Evolutionary conservation across 2,113 vertebrate genomes (phyloP).

Genomic region (Pygoscelis adeliae): DNA sequence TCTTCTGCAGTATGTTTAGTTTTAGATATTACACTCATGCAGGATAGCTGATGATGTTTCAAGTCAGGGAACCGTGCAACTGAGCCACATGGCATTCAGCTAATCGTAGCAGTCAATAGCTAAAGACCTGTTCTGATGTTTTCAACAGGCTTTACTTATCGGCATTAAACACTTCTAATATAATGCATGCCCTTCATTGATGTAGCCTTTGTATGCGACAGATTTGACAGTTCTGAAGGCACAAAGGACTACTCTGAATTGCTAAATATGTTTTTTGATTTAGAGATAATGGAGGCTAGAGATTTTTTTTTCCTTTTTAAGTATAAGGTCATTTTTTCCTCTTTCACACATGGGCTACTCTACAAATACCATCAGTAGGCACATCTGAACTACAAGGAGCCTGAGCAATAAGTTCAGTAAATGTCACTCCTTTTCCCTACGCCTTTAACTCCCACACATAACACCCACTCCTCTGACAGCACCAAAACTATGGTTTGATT

Average conservation of each 20-base stretch:
- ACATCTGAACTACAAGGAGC: not conserved
- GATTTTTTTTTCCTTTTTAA: not conserved
- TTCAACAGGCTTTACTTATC: not conserved
- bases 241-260: not conserved
- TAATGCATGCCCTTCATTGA: not conserved
- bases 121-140: not conserved
- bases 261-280: not conserved
- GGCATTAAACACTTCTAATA: not conserved
- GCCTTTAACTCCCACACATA: not conserved
- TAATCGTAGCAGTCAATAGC: not conserved
- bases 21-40: not conserved
- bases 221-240: not conserved
- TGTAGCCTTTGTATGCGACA: not conserved
- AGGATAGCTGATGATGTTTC: not conserved
- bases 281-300: not conserved
- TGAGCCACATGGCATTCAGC: not conserved
- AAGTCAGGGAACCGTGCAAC: not conserved
- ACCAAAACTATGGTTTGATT: not conserved
- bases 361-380: constrained; percentile 27
- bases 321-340: not conserved
- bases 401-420: constrained; percentile 8
- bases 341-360: not conserved
- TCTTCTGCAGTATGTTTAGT: not conserved
- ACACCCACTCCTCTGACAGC: constrained; percentile 14
- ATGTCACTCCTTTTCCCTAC: not conserved